These are phyloP conservation scores for Bovichtus variegatus DNA, from an alignment of 2,797 vertebrate species.

Conservation along the genomic window DNA sequence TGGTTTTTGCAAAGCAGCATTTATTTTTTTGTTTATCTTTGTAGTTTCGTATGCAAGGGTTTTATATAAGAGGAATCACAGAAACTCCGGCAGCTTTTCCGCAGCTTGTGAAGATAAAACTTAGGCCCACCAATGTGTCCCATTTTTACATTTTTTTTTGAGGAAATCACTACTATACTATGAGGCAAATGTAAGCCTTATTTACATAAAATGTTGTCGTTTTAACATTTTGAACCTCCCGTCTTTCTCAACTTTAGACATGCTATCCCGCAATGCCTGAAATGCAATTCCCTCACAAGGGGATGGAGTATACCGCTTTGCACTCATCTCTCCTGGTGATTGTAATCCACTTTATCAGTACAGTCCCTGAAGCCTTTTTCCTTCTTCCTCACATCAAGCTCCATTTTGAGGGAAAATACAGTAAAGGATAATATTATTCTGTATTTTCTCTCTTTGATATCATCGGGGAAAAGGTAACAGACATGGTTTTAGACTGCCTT, in stretches of 20 bases:
- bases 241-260: not conserved
- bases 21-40: not conserved
- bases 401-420: not conserved
- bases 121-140: not conserved
- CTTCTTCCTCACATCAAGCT: not conserved
- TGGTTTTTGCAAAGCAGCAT: not conserved
- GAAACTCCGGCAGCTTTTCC: not conserved
- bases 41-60: not conserved
- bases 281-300: not conserved
- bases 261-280: not conserved
- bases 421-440: slow-evolving; percentile 6
- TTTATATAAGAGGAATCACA: not conserved
- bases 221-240: not conserved
- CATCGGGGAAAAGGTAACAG: not conserved
- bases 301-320: not conserved
- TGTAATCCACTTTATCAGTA: slow-evolving; percentile 25
- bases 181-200: not conserved
- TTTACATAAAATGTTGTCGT: not conserved
- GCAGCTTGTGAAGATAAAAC: not conserved
- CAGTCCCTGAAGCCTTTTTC: not conserved
- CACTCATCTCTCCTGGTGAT: slow-evolving; percentile 7
- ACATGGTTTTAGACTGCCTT: not conserved
- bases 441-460: slow-evolving; percentile 2
- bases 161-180: not conserved
- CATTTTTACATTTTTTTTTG: not conserved